Evolutionary conservation across 2,113 vertebrate genomes (phyloP).

Genomic region (Nycticryphes semicollaris): DNA sequence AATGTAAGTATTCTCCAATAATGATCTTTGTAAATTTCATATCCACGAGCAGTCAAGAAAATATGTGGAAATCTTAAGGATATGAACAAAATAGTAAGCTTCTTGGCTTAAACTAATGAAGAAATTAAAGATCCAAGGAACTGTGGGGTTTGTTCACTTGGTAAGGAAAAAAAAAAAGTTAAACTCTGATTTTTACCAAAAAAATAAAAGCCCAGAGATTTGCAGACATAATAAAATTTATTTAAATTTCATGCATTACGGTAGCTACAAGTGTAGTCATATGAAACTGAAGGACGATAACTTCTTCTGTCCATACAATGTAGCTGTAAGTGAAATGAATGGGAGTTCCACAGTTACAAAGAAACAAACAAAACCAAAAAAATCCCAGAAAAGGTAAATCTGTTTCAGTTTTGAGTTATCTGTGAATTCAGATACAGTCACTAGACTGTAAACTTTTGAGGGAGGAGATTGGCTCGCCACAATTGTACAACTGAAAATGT

Average conservation of each 20-base stretch:
- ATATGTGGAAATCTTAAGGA: neutral
- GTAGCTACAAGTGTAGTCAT: slow-evolving; percentile 72
- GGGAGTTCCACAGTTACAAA: slow-evolving; percentile 71
- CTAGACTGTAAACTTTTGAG: slow-evolving; percentile 57
- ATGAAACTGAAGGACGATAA: slow-evolving; percentile 73
- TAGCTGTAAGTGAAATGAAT: slow-evolving; percentile 72
- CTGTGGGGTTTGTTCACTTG: slow-evolving; percentile 13
- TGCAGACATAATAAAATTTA: slow-evolving; percentile 79
- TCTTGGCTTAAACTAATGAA: slow-evolving; percentile 40
- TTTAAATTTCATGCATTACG: slow-evolving; percentile 79
- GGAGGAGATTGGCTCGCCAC: slow-evolving; percentile 11
- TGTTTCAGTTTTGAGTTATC: slow-evolving; percentile 47
- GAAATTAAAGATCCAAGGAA: slow-evolving; percentile 52
- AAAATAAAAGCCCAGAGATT: slow-evolving; percentile 77
- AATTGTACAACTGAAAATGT: slow-evolving; percentile 35
- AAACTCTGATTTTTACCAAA: slow-evolving; percentile 49
- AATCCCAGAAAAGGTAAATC: neutral
- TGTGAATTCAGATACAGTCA: slow-evolving; percentile 53
- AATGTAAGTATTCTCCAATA: neutral
- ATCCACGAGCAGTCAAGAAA: slow-evolving; percentile 26
- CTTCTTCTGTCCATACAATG: slow-evolving; percentile 70
- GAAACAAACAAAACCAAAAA: slow-evolving; percentile 49
- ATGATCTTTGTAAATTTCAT: neutral
- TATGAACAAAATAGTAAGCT: slow-evolving; percentile 11
- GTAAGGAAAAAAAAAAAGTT: neutral